Evolutionary conservation across 2,888 invertebrate species (phyloP), one percentile per base, ranked within the genome.

Genomic region (Phyllotreta striolata): DNA sequence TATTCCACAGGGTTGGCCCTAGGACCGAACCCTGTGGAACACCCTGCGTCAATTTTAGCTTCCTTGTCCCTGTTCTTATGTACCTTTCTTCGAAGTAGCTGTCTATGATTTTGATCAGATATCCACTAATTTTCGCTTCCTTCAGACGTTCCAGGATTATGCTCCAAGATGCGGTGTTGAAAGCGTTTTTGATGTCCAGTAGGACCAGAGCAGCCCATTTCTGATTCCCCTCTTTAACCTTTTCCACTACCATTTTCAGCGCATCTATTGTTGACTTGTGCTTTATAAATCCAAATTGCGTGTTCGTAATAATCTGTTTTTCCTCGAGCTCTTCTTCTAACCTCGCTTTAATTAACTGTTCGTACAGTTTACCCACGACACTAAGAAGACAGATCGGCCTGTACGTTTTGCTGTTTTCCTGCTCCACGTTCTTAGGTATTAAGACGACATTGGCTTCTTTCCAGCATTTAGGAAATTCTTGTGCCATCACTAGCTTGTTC

Each of bases 231-330:
- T 52, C 8, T 13, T 24, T 8, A 10, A 38, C 44, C 35, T 8
- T 34, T 5, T 14, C 35, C 6, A 55, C 4, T 7, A 55, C 34
- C 6, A 12, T 3, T 10, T 13, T 12, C 10, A 62, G 37, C 39
- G 62, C 62, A 13, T 54, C 38, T 3, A 40, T n/a, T 5, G 54
- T 54, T 1, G 54, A 54, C 39, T 10, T 54, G 3, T 40, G 14
- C 14, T 37, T 10, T 5, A 10, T 37, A n/a, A 54, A 54, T 6
- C 54, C 54, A 10, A 24, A 49, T 10, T 49, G 49, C 3, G 4
- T 13, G 3, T 46, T 10, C 3, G 46, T 3, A 3, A 46, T 12
- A 2, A 12, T 3, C 10, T 12, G 6, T 6, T 46, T 12, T 9
- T 9, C n/a, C n/a, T 6, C n/a, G 5, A 44, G 5, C 6, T 5